Evolutionary conservation across 2,888 invertebrate species (phyloP).

Genomic region (Gymnoscelis rufifasciata): DNA sequence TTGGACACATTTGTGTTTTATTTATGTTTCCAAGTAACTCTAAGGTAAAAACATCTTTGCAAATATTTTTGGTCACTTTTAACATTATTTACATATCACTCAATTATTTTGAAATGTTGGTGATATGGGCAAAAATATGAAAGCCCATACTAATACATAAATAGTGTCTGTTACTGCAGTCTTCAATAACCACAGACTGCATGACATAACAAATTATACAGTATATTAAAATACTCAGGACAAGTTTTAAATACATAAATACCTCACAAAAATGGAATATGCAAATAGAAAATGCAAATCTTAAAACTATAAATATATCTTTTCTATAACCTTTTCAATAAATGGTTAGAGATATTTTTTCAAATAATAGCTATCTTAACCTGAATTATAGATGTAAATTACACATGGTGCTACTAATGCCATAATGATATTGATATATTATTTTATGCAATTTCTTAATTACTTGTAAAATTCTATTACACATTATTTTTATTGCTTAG

Average conservation of each 20-base stretch:
- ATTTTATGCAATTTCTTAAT: neutral
- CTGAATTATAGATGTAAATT: neutral
- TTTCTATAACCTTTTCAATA: neutral
- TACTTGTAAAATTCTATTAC: neutral
- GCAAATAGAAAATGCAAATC: constrained; percentile 35
- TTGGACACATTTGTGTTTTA: too few relatives aligned
- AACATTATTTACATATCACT: constrained; percentile 45
- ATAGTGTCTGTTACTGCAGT: neutral
- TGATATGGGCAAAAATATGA: neutral
- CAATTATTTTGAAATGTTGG: constrained; percentile 21
- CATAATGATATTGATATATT: neutral
- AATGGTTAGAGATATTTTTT: too few relatives aligned
- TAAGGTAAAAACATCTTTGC: constrained; percentile 3
- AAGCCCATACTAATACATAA: neutral
- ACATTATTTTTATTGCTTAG: neutral
- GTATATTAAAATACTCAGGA: constrained; percentile 3
- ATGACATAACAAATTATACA: constrained; percentile 6
- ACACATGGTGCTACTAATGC: neutral
- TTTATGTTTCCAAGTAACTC: neutral
- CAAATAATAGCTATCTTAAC: too few relatives aligned
- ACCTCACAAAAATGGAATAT: constrained; percentile 23
- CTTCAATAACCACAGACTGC: constrained; percentile 6
- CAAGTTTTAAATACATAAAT: constrained; percentile 16
- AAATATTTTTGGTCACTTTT: constrained; percentile 47
- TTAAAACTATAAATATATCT: constrained; percentile 31